Base-by-base conservation (phyloP, 2,113 vertebrate genomes). In the Delphinapterus leucas region DNA sequence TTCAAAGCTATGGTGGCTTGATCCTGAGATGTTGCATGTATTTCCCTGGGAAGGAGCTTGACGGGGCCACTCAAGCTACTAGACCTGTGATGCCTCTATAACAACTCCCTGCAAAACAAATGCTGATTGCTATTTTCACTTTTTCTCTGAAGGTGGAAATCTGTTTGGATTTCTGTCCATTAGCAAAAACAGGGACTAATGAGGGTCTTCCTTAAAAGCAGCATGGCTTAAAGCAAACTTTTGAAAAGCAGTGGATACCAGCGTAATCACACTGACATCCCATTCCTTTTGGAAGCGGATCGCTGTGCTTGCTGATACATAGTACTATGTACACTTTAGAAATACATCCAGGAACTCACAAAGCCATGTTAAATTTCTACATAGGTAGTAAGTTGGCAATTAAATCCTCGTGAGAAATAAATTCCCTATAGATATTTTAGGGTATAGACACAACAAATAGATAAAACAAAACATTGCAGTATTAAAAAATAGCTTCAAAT, bases 401-500 rank as follows among this genome's bases (percentile, higher is more conserved):
- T 74, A 74, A 90, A 41, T 88, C 33, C 33, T 77, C 13, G 49
- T 91, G 20, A 63, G 60, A 76, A 95, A 91, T 73, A 88, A 74
- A 73, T 91, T 93, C 38, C n/a, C 26, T 21, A 12, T 38, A 63
- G 36, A 65, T 83, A 79, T 80, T 84, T 73, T 74, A 82, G 33
- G 79, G 9, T 80, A 53, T 28, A 67, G 26, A 65, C 10, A 60
- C 8, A 85, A 63, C 68, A 61, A 73, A 65, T 65, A 86, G 21
- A 41, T 88, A 76, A 96, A 90, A 5, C 36, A 67, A 91, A n/a
- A 26, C 28, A 70, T 13, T 8, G 63, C 26, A 74, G 14, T 49
- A 65, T 84, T 96, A 93, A 77, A 77, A 88, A 85, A 85, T 15
- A 89, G 21, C 85, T 95, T 93, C 9, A 74, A 67, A 96, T 70